phyloP scores from a whole-genome alignment of 2,888 invertebrate species.

The Blastobasis lacticolella region DNA sequence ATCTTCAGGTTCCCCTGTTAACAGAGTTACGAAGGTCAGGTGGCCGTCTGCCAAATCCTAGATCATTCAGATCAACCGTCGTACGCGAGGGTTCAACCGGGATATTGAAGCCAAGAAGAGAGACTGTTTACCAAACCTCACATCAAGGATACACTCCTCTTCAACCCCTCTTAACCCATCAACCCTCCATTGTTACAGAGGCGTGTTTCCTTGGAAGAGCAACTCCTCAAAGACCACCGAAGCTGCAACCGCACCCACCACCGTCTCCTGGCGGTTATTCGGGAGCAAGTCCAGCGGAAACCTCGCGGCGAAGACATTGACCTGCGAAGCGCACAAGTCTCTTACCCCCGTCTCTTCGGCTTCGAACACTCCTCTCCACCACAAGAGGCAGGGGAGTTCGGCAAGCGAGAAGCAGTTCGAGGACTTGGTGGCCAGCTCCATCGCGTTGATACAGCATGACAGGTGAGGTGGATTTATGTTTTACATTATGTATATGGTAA shows the following conservation, averaged over 20 bases:
- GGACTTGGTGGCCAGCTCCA: conserved; percentile 79
- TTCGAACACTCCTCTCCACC: conserved; percentile 58
- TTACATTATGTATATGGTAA: too few relatives aligned
- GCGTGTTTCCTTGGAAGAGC: conserved; percentile 72
- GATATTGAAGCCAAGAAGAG: too few relatives aligned
- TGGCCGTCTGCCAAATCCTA: too few relatives aligned
- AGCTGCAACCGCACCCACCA: conserved; percentile 22
- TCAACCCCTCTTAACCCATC: background rate
- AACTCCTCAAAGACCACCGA: conserved; percentile 43
- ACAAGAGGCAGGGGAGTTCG: conserved; percentile 62
- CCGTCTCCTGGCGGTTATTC: conserved; percentile 52
- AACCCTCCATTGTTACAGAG: conserved; percentile 53
- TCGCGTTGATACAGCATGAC: conserved; percentile 82
- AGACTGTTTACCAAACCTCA: background rate
- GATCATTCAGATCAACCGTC: too few relatives aligned
- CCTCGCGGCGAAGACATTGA: conserved; percentile 39
- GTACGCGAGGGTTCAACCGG: too few relatives aligned
- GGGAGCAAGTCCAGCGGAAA: conserved; percentile 59
- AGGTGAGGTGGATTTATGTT: conserved; percentile 43
- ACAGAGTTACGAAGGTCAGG: too few relatives aligned
- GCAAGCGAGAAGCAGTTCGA: conserved; percentile 72
- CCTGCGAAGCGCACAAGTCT: conserved; percentile 43
- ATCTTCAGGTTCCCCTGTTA: too few relatives aligned
- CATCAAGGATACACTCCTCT: background rate
- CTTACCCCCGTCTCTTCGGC: conserved; percentile 52